Evolutionary conservation across 1,140 invertebrate species (phyloP).

Genomic region (Octopus sinensis): DNA sequence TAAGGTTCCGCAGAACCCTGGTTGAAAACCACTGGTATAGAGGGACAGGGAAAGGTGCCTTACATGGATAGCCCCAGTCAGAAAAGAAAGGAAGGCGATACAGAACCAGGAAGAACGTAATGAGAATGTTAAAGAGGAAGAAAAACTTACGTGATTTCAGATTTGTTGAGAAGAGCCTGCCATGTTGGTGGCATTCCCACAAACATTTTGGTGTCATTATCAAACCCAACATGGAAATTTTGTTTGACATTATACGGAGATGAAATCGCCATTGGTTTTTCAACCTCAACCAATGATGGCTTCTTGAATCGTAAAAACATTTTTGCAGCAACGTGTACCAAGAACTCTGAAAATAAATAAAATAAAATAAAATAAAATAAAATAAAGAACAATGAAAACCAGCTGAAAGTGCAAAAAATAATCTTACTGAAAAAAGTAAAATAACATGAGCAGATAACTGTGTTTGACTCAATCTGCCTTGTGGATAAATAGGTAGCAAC

Average conservation of each 20-base stretch:
- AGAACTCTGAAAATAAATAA: neutral
- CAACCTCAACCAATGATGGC: neutral
- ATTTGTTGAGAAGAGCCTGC: constrained; percentile 39
- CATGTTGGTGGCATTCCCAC: constrained; percentile 48
- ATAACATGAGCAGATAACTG: too few species aligned
- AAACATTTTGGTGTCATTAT: constrained; percentile 43
- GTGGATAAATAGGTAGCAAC: too few species aligned
- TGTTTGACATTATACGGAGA: constrained; percentile 45
- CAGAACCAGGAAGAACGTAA: neutral
- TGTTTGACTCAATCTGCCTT: too few species aligned
- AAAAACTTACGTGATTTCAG: constrained; percentile 48
- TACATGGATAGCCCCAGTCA: neutral
- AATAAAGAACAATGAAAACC: too few species aligned
- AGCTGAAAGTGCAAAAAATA: too few species aligned
- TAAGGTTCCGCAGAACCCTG: too few species aligned
- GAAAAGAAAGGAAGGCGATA: neutral
- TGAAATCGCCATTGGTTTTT: constrained; percentile 38
- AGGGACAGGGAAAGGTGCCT: too few species aligned
- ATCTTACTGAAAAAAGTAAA: too few species aligned
- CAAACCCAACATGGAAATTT: constrained; percentile 52
- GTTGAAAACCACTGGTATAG: too few species aligned
- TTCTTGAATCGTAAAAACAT: neutral
- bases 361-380: neutral
- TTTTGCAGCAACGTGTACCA: neutral
- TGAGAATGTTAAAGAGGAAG: neutral